Conservation (phyloP, 2,888 invertebrate species). For the Mimas tiliae region DNA sequence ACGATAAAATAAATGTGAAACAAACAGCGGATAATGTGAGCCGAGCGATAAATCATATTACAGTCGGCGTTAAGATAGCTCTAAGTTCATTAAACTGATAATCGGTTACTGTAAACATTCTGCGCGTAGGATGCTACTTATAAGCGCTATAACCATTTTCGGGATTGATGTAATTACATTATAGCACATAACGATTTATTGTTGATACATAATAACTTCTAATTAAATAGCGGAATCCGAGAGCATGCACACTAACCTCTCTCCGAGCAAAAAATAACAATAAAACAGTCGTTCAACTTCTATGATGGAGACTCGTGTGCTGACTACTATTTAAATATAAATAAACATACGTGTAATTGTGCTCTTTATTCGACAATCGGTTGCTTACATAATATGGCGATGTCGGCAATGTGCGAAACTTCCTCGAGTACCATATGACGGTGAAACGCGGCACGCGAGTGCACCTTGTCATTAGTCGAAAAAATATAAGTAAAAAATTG, state of each 20-base stretch:
- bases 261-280: conserved; percentile 59
- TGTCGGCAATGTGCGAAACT: conserved; percentile 60
- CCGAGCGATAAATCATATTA: conserved; percentile 24
- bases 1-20: conserved; percentile 21
- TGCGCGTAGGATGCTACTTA: conserved; percentile 56
- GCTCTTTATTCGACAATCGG: conserved; percentile 68
- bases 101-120: conserved; percentile 50
- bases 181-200: conserved; percentile 39
- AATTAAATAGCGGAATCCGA: conserved; percentile 51
- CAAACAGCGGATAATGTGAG: conserved; percentile 25
- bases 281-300: conserved; percentile 68
- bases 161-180: conserved; percentile 55
- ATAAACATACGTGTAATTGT: conserved; percentile 29
- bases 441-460: conserved; percentile 66
- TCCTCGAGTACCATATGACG: conserved; percentile 76
- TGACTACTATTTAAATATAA: background rate
- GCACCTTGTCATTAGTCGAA: conserved; percentile 75
- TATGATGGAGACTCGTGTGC: conserved; percentile 38
- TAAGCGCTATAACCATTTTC: conserved; percentile 47
- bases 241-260: conserved; percentile 50
- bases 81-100: conserved; percentile 54
- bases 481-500: conserved; percentile 56
- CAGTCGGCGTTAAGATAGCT: conserved; percentile 31
- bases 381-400: conserved; percentile 55
- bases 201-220: conserved; percentile 44